A percentile compares a stretch with the other conserved stretches of the same genome.
Conservation (phyloP, 2,113 vertebrate genomes). For the Leptosomus discolor region DNA sequence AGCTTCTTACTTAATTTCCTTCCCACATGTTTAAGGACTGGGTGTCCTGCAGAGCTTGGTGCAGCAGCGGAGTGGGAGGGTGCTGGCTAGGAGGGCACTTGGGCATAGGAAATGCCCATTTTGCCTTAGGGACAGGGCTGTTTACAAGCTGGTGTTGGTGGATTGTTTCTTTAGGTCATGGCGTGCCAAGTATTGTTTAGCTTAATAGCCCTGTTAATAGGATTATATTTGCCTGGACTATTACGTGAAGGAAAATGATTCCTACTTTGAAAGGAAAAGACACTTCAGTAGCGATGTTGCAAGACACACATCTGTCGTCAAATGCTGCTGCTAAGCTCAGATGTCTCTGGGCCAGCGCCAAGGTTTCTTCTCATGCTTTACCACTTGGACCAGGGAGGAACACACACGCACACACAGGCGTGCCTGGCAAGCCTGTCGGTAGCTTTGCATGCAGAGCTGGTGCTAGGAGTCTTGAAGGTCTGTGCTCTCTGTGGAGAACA, state of each 20-base stretch:
- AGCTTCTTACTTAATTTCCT: background rate
- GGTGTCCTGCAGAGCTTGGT: background rate
- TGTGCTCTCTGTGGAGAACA: background rate
- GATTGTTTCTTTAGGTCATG: conserved; percentile 49
- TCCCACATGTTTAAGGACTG: background rate
- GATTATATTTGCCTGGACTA: conserved; percentile 57
- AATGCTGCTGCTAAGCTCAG: conserved; percentile 49
- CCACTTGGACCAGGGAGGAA: background rate
- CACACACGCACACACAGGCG: background rate
- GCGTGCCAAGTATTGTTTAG: conserved; percentile 61
- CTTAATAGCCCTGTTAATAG: conserved; percentile 59
- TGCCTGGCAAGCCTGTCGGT: background rate
- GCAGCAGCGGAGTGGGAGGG: background rate
- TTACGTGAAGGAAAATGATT: conserved; percentile 60
- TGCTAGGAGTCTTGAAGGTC: background rate
- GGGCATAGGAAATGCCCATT: conserved; percentile 28
- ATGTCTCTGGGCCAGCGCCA: background rate
- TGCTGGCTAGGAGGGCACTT: background rate
- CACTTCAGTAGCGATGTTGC: conserved; percentile 58
- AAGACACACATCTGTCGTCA: conserved; percentile 62
- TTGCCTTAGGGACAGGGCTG: background rate
- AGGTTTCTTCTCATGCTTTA: background rate
- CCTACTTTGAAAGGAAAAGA: conserved; percentile 59
- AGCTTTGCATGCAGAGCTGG: background rate
- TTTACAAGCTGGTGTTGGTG: conserved; percentile 34